These are phyloP conservation scores for Holcopasites calliopsidis DNA, from an alignment of 1,140 invertebrate genomes.

Conservation along the genomic window DNA sequence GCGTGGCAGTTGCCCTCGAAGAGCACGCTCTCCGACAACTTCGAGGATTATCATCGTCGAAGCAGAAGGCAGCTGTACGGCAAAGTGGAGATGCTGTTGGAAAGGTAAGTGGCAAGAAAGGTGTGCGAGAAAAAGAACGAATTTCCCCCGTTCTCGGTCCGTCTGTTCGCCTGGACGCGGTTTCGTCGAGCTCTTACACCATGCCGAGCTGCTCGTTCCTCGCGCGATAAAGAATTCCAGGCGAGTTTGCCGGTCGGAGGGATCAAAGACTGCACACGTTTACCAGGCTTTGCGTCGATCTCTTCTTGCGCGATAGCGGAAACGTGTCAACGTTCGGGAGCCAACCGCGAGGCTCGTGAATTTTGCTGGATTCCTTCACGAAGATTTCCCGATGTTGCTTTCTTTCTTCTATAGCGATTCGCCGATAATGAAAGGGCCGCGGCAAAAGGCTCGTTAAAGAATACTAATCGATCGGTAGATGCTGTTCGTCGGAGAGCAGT, in stretches of 20 bases:
- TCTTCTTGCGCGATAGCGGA: not conserved
- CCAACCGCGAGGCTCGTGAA: not conserved
- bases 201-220: not conserved
- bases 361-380: not conserved
- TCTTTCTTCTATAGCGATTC: too few relatives aligned
- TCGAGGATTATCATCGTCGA: conserved; percentile 76
- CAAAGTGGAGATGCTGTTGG: conserved; percentile 75
- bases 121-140: not conserved
- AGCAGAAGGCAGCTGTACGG: conserved; percentile 77
- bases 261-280: not conserved
- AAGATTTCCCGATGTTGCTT: too few relatives aligned
- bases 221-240: not conserved
- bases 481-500: not conserved
- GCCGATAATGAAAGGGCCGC: too few relatives aligned
- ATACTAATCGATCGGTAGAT: too few relatives aligned
- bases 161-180: not conserved
- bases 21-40: conserved; percentile 66
- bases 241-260: not conserved
- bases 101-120: conserved; percentile 71
- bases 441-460: too few relatives aligned
- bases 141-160: not conserved
- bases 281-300: not conserved
- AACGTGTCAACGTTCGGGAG: not conserved
- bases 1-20: conserved; percentile 86
- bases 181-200: not conserved